These are phyloP conservation scores for Poecilia latipinna DNA, from an alignment of 2,113 vertebrate species.

Conservation along the genomic window DNA sequence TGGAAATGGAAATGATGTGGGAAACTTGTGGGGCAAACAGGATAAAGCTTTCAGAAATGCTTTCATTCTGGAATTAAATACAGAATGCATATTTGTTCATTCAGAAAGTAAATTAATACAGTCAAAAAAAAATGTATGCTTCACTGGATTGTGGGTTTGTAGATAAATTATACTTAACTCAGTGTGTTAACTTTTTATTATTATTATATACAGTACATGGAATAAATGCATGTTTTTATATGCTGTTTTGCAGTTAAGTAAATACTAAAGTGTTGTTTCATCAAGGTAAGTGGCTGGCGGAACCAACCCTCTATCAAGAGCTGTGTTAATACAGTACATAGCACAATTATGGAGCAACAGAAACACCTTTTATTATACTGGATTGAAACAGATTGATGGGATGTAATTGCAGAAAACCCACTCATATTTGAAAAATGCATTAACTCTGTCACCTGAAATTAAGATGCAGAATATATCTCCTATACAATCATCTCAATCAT, in stretches of 20 bases:
- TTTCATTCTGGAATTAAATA: not conserved
- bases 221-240: not conserved
- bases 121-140: not conserved
- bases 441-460: not conserved
- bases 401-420: not conserved
- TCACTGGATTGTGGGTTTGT: not conserved
- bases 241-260: not conserved
- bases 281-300: not conserved
- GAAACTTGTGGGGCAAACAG: not conserved
- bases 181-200: not conserved
- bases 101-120: not conserved
- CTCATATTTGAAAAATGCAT: not conserved
- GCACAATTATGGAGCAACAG: not conserved
- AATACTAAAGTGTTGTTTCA: not conserved
- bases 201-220: not conserved
- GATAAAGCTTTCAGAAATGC: not conserved
- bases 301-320: not conserved
- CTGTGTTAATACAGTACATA: not conserved
- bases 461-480: not conserved
- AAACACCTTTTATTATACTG: not conserved
- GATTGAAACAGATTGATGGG: not conserved
- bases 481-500: not conserved
- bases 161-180: not conserved
- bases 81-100: not conserved
- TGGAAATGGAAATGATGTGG: not conserved